Evolutionary conservation across 2,113 vertebrate genomes (phyloP).

Genomic region (Pelmatolapia mariae): DNA sequence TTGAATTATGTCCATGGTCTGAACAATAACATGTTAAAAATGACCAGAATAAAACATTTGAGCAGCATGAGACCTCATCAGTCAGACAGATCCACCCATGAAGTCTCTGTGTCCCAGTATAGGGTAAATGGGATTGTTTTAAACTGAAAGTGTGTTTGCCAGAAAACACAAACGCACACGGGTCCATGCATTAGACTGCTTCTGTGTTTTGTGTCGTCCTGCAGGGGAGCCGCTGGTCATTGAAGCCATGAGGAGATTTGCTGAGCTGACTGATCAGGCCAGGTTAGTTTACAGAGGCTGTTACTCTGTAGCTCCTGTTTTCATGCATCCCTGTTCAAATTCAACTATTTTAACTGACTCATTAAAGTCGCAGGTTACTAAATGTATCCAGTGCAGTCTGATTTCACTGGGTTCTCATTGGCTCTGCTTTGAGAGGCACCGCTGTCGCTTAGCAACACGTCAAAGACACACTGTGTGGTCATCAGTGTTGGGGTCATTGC

Average conservation of each 20-base stretch:
- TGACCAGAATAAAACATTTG: not conserved
- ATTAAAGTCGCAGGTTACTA: fast-evolving
- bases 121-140: not conserved
- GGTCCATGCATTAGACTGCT: not conserved
- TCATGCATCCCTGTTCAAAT: not conserved
- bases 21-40: not conserved
- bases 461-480: not conserved
- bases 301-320: not conserved
- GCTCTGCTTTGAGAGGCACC: not conserved
- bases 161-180: fast-evolving
- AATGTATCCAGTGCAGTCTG: not conserved
- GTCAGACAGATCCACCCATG: not conserved
- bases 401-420: not conserved
- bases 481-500: not conserved
- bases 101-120: not conserved
- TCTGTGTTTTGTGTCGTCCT: not conserved
- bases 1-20: not conserved
- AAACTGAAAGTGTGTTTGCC: not conserved
- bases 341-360: fast-evolving
- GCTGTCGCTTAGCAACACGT: not conserved
- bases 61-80: not conserved
- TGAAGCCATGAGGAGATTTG: constrained; percentile 76
- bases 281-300: constrained; percentile 42
- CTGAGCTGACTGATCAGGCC: constrained; percentile 75
- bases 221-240: constrained; percentile 71